phyloP scores from a whole-genome alignment of 1,140 invertebrate genomes.

The Heliconius nattereri region DNA sequence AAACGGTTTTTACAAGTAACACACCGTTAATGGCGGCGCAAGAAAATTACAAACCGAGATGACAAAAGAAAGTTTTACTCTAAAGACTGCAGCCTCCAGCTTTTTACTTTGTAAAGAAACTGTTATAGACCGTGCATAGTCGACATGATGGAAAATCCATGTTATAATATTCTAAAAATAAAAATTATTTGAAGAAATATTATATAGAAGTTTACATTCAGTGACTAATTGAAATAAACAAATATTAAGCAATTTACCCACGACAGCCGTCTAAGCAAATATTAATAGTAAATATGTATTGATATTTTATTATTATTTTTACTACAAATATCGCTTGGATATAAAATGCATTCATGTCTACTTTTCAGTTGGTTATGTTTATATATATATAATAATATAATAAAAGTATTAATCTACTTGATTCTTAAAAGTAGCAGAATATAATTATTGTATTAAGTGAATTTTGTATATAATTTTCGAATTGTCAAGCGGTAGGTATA shows the following conservation, averaged over 20 bases:
- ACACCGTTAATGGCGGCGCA: background rate
- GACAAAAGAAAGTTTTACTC: slow-evolving; percentile 18
- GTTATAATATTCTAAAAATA: background rate
- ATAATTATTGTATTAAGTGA: too few species aligned
- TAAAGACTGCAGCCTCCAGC: slow-evolving; percentile 8
- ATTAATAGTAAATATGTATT: background rate
- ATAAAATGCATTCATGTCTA: too few species aligned
- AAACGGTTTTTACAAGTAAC: slow-evolving; percentile 3
- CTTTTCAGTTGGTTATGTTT: too few species aligned
- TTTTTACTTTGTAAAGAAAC: background rate
- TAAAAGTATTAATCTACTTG: too few species aligned
- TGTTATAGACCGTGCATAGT: background rate
- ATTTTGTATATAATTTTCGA: too few species aligned
- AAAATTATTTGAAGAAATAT: background rate
- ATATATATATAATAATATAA: too few species aligned
- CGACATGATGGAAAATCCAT: background rate
- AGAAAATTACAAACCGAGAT: slow-evolving; percentile 12
- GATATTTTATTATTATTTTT: background rate
- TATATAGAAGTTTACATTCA: too few species aligned
- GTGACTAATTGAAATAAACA: too few species aligned
- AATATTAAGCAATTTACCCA: background rate
- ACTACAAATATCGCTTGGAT: too few species aligned
- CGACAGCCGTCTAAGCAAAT: background rate
- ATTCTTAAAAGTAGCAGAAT: too few species aligned
- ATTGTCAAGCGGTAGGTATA: too few species aligned